Percentiles rank a stretch among this genome's conserved stretches.
Conservation (phyloP, 2,113 vertebrate species). For the Cyprinodon tularosa region DNA sequence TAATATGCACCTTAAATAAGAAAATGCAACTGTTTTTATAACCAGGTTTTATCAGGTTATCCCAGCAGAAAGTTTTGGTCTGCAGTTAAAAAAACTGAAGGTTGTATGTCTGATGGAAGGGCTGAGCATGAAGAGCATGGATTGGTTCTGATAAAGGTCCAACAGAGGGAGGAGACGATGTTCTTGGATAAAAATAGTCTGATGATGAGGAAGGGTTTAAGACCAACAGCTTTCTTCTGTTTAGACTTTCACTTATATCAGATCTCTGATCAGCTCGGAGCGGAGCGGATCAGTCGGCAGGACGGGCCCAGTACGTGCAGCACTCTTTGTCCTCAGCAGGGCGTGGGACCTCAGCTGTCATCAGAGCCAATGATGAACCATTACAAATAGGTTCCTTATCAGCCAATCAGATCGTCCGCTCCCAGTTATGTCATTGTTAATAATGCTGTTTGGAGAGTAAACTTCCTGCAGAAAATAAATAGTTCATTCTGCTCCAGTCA, state of each 20-base stretch:
- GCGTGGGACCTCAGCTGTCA: conserved; percentile 24
- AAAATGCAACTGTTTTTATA: too few relatives aligned
- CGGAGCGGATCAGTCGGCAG: too few relatives aligned
- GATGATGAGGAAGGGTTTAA: background rate
- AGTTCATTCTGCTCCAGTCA: too few relatives aligned
- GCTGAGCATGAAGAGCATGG: background rate
- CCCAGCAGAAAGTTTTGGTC: too few relatives aligned
- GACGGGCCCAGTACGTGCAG: conserved; percentile 37
- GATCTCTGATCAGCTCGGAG: background rate
- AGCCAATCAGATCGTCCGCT: conserved; percentile 22
- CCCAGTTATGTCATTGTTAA: conserved; percentile 35
- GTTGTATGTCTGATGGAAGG: background rate
- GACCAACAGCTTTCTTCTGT: too few relatives aligned
- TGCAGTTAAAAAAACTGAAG: too few relatives aligned
- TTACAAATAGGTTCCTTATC: conserved; percentile 43
- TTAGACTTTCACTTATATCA: too few relatives aligned
- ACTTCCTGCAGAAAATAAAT: background rate
- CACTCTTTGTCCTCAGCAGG: conserved; percentile 3
- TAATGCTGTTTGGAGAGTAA: conserved; percentile 10
- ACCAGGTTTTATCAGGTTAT: background rate
- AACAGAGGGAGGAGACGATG: background rate
- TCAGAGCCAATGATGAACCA: background rate
- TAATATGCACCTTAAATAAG: too few relatives aligned
- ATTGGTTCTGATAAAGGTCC: background rate
- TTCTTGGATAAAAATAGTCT: background rate